These are phyloP conservation scores for Glaucopsyche alexis DNA, from an alignment of 2,888 invertebrate species.

Conservation along the genomic window DNA sequence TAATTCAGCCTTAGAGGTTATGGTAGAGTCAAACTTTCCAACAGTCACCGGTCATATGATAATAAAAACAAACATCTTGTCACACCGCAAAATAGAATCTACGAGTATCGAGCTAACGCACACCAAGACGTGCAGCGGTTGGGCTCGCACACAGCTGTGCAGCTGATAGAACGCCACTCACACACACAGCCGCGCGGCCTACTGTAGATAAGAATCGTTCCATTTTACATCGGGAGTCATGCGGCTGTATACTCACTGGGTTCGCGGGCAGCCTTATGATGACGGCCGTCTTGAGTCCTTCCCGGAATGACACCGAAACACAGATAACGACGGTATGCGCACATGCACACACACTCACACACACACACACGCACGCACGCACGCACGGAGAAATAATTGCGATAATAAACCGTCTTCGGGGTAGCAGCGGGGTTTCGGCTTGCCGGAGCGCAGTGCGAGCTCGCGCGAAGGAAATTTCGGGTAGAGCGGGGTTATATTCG, in stretches of 20 bases:
- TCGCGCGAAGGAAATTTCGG: conserved; percentile 49
- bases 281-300: conserved; percentile 76
- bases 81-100: conserved; percentile 73
- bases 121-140: conserved; percentile 63
- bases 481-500: conserved; percentile 57
- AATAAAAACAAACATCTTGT: conserved; percentile 79
- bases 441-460: conserved; percentile 50
- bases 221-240: conserved; percentile 76
- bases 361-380: conserved; percentile 40
- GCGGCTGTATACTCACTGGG: conserved; percentile 75
- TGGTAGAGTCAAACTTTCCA: conserved; percentile 45
- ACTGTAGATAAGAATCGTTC: conserved; percentile 76
- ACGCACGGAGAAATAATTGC: conserved; percentile 47
- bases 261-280: conserved; percentile 78
- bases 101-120: conserved; percentile 74
- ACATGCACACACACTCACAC: conserved; percentile 54
- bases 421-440: conserved; percentile 3
- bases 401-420: conserved; percentile 47
- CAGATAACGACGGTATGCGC: conserved; percentile 61
- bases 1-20: conserved; percentile 20
- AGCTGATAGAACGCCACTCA: conserved; percentile 45
- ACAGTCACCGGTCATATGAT: conserved; percentile 71
- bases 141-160: conserved; percentile 57
- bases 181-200: conserved; percentile 56
- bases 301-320: conserved; percentile 59